Conservation (phyloP, 2,888 invertebrate species). For the Melanchra persicariae region DNA sequence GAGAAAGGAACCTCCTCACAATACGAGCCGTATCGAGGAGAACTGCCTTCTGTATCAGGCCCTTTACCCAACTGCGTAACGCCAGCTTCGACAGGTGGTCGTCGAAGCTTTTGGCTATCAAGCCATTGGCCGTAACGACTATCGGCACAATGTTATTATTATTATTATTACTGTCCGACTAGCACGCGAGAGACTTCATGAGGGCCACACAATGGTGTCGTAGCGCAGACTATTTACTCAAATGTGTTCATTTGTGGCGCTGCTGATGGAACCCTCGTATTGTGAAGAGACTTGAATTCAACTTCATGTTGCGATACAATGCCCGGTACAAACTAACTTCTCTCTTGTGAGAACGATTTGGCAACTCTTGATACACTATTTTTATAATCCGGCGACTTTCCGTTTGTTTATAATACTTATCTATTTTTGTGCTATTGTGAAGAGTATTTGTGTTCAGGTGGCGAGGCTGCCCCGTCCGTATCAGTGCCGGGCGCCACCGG, state of each 20-base stretch:
- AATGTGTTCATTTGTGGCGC: not conserved
- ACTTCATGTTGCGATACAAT: constrained; percentile 17
- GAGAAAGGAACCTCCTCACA: too few species aligned
- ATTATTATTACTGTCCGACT: too few species aligned
- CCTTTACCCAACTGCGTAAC: too few species aligned
- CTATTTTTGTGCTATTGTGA: constrained; percentile 49
- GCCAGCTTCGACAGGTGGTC: too few species aligned
- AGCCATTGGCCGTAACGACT: too few species aligned
- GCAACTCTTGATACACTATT: constrained; percentile 59
- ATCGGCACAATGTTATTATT: too few species aligned
- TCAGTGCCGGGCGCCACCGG: too few species aligned
- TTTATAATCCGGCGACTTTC: constrained; percentile 54
- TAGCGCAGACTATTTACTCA: constrained; percentile 5
- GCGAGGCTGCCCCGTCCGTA: not conserved
- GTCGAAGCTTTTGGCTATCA: too few species aligned
- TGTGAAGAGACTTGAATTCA: not conserved
- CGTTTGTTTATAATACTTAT: constrained; percentile 52
- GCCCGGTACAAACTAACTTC: constrained; percentile 14
- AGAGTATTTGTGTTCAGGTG: constrained; percentile 33
- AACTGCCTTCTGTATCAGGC: too few species aligned
- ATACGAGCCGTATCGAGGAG: too few species aligned
- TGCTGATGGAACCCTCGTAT: not conserved
- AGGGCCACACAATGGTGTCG: not conserved
- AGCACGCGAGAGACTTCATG: not conserved
- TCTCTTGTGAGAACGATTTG: constrained; percentile 48